These are phyloP conservation scores for Rhinoptilus africanus DNA, from an alignment of 2,113 vertebrate species.

Conservation along the genomic window DNA sequence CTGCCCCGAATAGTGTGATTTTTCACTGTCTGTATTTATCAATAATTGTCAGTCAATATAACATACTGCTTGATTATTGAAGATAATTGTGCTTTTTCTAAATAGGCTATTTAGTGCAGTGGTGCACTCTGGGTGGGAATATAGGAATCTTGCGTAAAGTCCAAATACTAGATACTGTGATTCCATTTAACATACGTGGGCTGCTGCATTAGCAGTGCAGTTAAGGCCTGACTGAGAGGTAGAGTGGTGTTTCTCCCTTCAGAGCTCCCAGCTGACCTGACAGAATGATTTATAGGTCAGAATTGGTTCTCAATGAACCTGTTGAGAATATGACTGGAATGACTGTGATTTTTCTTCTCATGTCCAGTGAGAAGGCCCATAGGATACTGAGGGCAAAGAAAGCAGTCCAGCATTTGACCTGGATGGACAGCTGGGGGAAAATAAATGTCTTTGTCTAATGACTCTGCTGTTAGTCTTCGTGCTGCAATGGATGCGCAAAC, in stretches of 20 bases:
- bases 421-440: not conserved
- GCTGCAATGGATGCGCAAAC: not conserved
- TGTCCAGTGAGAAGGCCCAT: not conserved
- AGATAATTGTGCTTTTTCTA: not conserved
- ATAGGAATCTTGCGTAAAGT: not conserved
- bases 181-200: not conserved
- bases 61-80: not conserved
- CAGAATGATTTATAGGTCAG: not conserved
- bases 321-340: not conserved
- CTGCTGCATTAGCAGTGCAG: not conserved
- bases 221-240: not conserved
- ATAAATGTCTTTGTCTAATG: not conserved
- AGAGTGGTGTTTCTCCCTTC: not conserved
- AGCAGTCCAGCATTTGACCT: not conserved
- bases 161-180: not conserved
- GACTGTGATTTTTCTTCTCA: not conserved
- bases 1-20: not conserved
- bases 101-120: not conserved
- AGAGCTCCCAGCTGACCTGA: not conserved
- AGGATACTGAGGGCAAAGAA: not conserved
- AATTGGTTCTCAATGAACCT: not conserved
- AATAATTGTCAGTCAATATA: not conserved
- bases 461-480: not conserved
- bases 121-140: not conserved
- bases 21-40: not conserved